Base-by-base conservation (phyloP, 2,888 invertebrate genomes). In the Pyrocoelia pectoralis region DNA sequence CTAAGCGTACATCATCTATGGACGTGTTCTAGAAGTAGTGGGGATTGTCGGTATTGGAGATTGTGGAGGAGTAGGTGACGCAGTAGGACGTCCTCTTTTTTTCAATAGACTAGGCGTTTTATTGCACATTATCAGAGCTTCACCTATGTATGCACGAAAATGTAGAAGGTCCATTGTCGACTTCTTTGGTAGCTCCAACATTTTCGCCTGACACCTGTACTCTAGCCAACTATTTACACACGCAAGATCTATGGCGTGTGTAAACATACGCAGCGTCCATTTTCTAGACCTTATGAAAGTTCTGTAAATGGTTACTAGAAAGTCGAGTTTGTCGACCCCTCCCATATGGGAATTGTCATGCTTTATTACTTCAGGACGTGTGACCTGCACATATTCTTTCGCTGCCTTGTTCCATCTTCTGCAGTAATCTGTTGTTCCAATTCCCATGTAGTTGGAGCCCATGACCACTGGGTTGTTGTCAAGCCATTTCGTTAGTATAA, bases 331-430 rank as follows among this genome's bases (percentile, higher is more conserved):
- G 56, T 71, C 71, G 3, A 70, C 70, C 13, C 68, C 71, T 17
- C 72, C 71, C 70, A 71, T 73, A 12, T 57, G 61, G 41, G 55
- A 52, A 46, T 72, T 72, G 19, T 68, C 41, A 15, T 49, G 5
- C 43, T 52, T 46, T n/a, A 70, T 60, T 40, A 69, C 61, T 65
- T 65, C 57, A 13, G 68, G 65, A 41, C 65, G 56, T 18, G 40
- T 38, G 18, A 72, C 55, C 46, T 63, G 46, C 6, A n/a, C n/a
- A n/a, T n/a, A n/a, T n/a, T n/a, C n/a, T n/a, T n/a, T n/a, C n/a
- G n/a, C n/a, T n/a, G n/a, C 66, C 57, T 29, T 66, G 67, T 29
- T 69, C 58, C 68, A 72, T 24, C 71, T 58, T 38, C 49, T 61
- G 10, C 61, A 65, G 46, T 49, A 53, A 63, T 70, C 70, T 48